Base-by-base conservation (phyloP, 2,888 invertebrate genomes). In the Theretra japonica region DNA sequence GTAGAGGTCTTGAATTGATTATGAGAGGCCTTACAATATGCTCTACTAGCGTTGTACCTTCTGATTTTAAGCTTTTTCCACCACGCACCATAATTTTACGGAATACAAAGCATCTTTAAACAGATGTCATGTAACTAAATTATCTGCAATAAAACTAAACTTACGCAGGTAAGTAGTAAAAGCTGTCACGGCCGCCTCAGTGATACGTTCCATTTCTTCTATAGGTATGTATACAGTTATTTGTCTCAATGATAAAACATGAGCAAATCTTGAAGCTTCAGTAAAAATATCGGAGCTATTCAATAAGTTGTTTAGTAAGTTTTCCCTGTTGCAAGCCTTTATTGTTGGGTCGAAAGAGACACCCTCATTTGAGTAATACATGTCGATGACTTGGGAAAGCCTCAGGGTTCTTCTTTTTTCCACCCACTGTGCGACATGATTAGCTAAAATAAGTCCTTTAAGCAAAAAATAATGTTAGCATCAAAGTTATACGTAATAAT, bases 301-400 rank as follows among this genome's bases (percentile, higher is more conserved):
- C 56, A 95, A 85, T 57, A 95, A 78, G 41, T 87, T 88, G 25
- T 86, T 83, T 79, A 95, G 95, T 59, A 95, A 87, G 0, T 86
- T 80, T 33, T 91, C 91, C 72, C 96, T 89, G 75, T 95, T 94
- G 77, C 96, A 96, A 3, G 96, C 96, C 80, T 92, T 95, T n/a
- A 96, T 91, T 50, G 88, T 87, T 0, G 90, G 85, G 30, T 96
- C 93, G 78, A 95, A 96, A 0, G 95, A 94, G 1, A 96, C 90
- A 0, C 96, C 96, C 73, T 94, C 93, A 75, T 95, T 90, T 0
- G 96, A 96, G 81, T 96, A 96, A 83, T 96, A 96, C 96, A 96
- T 96, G 74, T 96, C 96, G 60, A 96, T 85, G 19, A 96, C 83
- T 89, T 96, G 96, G 0, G 96, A 96, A 1, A 96, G 86, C 19